Evolutionary conservation across 2,113 vertebrate species (phyloP).

Genomic region (Ariopsis seemanni): DNA sequence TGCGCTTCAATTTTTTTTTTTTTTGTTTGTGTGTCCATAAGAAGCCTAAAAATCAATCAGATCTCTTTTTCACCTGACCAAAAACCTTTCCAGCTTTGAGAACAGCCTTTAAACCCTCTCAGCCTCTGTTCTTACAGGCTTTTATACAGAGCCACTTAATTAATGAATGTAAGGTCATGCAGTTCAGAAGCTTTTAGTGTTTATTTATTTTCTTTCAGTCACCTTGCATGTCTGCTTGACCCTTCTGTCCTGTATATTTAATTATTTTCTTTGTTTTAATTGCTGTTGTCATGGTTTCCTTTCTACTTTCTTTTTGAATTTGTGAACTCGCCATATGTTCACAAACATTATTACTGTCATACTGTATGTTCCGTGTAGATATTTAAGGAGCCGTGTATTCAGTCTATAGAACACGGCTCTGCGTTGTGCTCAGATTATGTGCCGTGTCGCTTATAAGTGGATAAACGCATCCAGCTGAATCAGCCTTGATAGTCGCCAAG

Average conservation of each 20-base stretch:
- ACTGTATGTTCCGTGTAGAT: not conserved
- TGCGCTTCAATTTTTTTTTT: not conserved
- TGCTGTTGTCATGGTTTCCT: not conserved
- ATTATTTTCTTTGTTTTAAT: not conserved
- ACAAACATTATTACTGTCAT: not conserved
- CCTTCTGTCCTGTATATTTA: not conserved
- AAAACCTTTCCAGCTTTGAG: too few species aligned
- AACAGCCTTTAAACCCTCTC: not conserved
- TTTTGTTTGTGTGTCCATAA: too few species aligned
- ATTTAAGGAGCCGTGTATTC: not conserved
- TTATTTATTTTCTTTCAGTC: not conserved
- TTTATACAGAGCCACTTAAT: not conserved
- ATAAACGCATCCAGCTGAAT: not conserved
- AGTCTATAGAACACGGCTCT: not conserved
- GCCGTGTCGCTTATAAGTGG: not conserved
- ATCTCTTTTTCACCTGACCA: not conserved
- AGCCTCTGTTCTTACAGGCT: not conserved
- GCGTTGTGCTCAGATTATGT: not conserved
- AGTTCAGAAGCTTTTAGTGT: not conserved
- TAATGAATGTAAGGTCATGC: not conserved
- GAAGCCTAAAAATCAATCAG: not conserved
- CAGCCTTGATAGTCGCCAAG: not conserved
- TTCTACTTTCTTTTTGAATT: not conserved
- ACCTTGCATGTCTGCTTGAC: not conserved
- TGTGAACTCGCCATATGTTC: not conserved